Evolutionary conservation across 2,888 invertebrate species (phyloP).

Genomic region (Noctua comes): DNA sequence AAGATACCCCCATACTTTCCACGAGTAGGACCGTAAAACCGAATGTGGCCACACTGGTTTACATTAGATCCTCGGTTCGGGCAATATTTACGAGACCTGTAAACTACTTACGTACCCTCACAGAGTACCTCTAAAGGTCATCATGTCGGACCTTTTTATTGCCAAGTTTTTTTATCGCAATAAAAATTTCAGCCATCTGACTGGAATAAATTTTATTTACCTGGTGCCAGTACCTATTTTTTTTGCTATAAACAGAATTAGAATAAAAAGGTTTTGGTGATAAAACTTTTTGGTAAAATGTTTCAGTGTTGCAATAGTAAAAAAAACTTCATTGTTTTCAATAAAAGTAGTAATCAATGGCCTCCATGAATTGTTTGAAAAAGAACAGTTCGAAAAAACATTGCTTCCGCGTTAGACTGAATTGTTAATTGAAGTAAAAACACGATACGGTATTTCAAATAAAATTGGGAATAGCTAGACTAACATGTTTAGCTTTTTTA

Average conservation of each 20-base stretch:
- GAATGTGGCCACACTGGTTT: constrained; percentile 45
- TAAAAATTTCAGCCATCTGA: constrained; percentile 42
- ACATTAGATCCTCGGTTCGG: constrained; percentile 51
- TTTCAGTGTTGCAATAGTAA: background rate
- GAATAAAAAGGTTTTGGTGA: constrained; percentile 1
- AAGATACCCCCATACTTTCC: constrained; percentile 3
- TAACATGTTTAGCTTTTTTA: background rate
- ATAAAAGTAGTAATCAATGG: background rate
- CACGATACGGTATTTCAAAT: background rate
- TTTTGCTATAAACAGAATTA: constrained; percentile 3
- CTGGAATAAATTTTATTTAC: constrained; percentile 37
- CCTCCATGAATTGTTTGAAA: background rate
- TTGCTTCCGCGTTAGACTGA: background rate
- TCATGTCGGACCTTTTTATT: constrained; percentile 55
- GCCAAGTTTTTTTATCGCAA: constrained; percentile 46
- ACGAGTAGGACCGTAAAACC: constrained; percentile 41
- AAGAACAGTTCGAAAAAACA: background rate
- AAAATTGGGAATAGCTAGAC: background rate
- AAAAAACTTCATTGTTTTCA: background rate
- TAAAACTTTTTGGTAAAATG: background rate
- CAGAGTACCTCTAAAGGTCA: constrained; percentile 56
- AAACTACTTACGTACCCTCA: constrained; percentile 57
- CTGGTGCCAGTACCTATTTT: constrained; percentile 14
- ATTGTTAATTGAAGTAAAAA: background rate
- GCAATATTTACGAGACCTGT: constrained; percentile 64